Base-by-base conservation (phyloP, 2,113 vertebrate species). In the human region DNA sequence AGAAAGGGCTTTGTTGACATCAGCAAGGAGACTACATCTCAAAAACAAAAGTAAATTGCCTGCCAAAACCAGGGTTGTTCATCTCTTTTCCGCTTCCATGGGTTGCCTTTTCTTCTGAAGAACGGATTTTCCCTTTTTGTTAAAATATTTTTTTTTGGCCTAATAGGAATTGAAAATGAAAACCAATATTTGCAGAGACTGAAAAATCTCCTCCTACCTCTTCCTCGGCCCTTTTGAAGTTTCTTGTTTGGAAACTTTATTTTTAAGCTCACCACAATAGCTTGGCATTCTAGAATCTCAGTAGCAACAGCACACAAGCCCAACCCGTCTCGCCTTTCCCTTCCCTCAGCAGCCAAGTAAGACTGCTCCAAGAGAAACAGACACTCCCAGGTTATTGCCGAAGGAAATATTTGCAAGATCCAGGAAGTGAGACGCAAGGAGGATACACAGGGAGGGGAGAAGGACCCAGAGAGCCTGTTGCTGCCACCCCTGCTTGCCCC, bases 261-360 rank as follows among this genome's bases (percentile, higher is more conserved):
- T 97, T 97, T 97, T 96, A 97, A 97, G 95, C 61, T 95, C 59
- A 79, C 43, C 84, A 97, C 97, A 97, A 96, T 97, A 97, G 93
- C 75, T 93, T 97, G 93, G 81, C 84, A 97, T 97, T 97, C 95
- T 70, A 94, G 94, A 61, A 94, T 94, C 75, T 95, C 80, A 90
- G 93, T 84, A 96, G 64, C 70, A 50, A 92, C 80, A 90, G 30
- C 45, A 35, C 70, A 95, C 20, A 90, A 76, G 78, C 84, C 75
- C 81, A 96, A 64, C 75, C 76, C 50, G 72, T 96, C 88, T 97
- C 20, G 64, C 72, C 55, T 94, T 97, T 95, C 90, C 91, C 70
- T 94, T 92, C 93, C 78, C 75, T 90, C 13, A 32, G 64, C n/a
- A 95, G 94, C 64, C 90, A 97, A 96, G 97, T 97, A 97, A 94